Base-by-base conservation (phyloP, 92 coral and sea anemone genomes). In the Porites cylindrica region DNA sequence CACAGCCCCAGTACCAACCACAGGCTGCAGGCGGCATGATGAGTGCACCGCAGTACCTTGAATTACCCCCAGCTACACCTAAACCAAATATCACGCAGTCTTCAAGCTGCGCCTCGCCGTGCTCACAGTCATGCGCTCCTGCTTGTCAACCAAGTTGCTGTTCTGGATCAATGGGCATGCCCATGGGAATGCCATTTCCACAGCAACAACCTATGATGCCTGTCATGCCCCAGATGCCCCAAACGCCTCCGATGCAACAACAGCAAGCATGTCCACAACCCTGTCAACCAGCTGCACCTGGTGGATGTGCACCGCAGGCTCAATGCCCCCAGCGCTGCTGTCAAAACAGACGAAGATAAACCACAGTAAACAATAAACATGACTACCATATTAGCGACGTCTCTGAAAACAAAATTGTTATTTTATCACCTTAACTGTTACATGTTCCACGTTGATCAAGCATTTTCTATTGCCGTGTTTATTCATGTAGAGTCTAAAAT, bases 41-140 rank as follows among this genome's bases (percentile, higher is more conserved):
- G 75, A 21, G 84, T 21, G 87, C 90, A 8, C 88, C 95, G 11
- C 89, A 92, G 70, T 92, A 74, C 43, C 88, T 92, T 3, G 81
- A 80, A 19, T 21, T 88, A 4, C 85, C 95, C 38, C 90, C 95
- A 14, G 89, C 89, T 26, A 56, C 70, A 74, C 93, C 63, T 8
- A 82, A 75, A 77, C 87, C 71, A 67, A 88, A 77, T 88, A 87
- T 61, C 58, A 85, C 92, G 2, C 62, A 69, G 71, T 11, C 86
- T 7, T 62, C 88, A n/a, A 53, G 82, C 88, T 88, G 84, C 71
- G 85, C 92, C 85, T 88, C 95, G 7, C 95, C 95, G 32, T 92
- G 95, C 81, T 70, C 98, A 18, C 92, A 92, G 65, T 43, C 79
- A 10, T 94, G 98, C 51, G 94, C 91, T n/a, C 96, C 94, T 18